Evolutionary conservation across 2,888 invertebrate genomes (phyloP), one percentile per base, ranked within the genome.

Genomic region (Quadriops clusia): DNA sequence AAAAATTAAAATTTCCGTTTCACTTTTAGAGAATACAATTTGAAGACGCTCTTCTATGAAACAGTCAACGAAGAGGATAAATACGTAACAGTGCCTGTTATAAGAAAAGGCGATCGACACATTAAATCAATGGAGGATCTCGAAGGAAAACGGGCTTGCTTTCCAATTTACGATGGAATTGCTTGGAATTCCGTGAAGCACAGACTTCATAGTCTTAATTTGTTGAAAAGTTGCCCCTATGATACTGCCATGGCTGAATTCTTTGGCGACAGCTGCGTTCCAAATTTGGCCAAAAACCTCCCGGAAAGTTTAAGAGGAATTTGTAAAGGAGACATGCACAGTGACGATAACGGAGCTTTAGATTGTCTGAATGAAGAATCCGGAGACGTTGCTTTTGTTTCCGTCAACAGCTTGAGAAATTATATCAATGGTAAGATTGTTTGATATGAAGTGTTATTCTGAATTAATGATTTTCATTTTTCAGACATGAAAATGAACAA

Each of bases 361-460:
- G 61, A 69, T 30, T 80, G 82, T 39, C 56, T 87, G 8, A 62
- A 70, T 2, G 72, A 76, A 37, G 75, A 72, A 0, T 67, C 64
- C 35, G 81, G 70, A 3, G 85, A 87, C 46, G 83, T 87, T 0
- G 85, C 85, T 1, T 86, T 89, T 44, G 59, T 87, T 3, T 60
- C 59, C 0, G 46, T 48, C 23, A 57, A 55, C 40, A 49, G 48
- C 10, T 42, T 59, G 5, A 34, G 36, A 5, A 42, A 46, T 27
- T 58, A 51, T 32, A 37, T 75, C 44, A 61, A 67, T 40, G 70
- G 77, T 72, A 56, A 59, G 48, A 3, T 23, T 16, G 8, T 25
- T 25, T 31, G 11, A 9, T 5, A 25, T 8, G 18, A 18, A 18
- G 8, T 8, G 18, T 18, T 18, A 18, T 8, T 8, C 18, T 18